Evolutionary conservation across 2,113 vertebrate species (phyloP).

Genomic region (Fulica atra): DNA sequence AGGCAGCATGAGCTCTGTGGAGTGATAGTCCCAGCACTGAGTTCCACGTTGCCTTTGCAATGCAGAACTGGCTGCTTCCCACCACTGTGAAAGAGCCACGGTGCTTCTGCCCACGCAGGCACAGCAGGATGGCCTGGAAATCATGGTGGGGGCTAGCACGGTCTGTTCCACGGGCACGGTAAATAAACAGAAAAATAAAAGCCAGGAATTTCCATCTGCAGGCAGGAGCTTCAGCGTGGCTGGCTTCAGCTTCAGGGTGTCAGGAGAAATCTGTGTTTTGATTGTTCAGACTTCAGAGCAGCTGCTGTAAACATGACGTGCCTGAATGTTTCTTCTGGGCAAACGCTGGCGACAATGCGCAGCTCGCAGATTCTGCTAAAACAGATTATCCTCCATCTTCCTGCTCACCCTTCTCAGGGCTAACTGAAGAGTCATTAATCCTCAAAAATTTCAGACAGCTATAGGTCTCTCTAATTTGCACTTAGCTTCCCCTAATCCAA

Average conservation of each 20-base stretch:
- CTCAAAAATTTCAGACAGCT: not conserved
- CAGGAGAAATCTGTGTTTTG: not conserved
- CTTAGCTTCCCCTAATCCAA: not conserved
- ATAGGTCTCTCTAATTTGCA: constrained; percentile 23
- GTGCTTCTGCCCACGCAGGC: not conserved
- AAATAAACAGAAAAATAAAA: constrained; percentile 27
- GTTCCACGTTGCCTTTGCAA: not conserved
- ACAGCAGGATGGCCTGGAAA: not conserved
- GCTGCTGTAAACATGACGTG: constrained; percentile 12
- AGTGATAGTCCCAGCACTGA: not conserved
- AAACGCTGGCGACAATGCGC: not conserved
- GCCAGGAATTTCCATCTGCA: not conserved
- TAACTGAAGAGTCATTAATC: not conserved
- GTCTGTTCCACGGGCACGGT: not conserved
- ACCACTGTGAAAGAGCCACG: not conserved
- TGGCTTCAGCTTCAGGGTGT: not conserved
- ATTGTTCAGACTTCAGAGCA: constrained; percentile 22
- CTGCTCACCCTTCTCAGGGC: not conserved
- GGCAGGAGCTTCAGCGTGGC: not conserved
- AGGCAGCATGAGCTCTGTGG: fast-evolving
- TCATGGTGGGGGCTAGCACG: fast-evolving
- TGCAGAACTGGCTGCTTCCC: not conserved
- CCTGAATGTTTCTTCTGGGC: constrained; percentile 13
- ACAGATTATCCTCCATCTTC: not conserved
- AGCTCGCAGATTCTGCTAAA: constrained; percentile 8